A percentile compares a stretch with the other conserved stretches of the same genome.
Conservation (phyloP, 1,140 invertebrate genomes). For the Neodiprion lecontei region DNA sequence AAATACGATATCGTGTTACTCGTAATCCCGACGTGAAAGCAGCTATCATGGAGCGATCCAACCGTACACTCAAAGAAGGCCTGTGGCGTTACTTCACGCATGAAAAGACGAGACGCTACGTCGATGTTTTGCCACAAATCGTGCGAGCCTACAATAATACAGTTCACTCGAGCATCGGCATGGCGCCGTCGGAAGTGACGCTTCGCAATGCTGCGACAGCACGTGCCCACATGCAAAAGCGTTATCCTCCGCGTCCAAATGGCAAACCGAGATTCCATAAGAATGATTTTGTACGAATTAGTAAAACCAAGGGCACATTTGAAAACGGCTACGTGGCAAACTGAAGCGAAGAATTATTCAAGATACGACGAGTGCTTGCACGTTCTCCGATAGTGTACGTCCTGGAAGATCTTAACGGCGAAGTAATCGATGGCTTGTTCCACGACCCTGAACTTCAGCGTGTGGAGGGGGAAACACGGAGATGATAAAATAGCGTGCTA, state of each 20-base stretch:
- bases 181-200: conserved; percentile 14
- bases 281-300: no score
- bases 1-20: background rate
- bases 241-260: background rate
- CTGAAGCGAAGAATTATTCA: background rate
- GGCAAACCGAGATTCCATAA: background rate
- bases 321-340: background rate
- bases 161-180: conserved; percentile 23
- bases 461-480: background rate
- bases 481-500: no score
- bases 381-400: background rate
- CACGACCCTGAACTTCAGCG: background rate
- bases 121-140: no score
- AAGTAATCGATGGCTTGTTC: no score
- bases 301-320: no score
- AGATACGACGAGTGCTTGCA: background rate
- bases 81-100: conserved; percentile 32
- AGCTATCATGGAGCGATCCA: conserved; percentile 32
- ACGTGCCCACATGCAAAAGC: background rate
- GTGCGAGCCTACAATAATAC: conserved; percentile 26
- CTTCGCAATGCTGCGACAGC: conserved; percentile 14
- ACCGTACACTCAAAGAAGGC: conserved; percentile 35
- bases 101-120: no score
- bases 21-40: conserved; percentile 34
- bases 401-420: background rate